Evolutionary conservation across 2,888 invertebrate species (phyloP).

Genomic region (Anaspis maculata): DNA sequence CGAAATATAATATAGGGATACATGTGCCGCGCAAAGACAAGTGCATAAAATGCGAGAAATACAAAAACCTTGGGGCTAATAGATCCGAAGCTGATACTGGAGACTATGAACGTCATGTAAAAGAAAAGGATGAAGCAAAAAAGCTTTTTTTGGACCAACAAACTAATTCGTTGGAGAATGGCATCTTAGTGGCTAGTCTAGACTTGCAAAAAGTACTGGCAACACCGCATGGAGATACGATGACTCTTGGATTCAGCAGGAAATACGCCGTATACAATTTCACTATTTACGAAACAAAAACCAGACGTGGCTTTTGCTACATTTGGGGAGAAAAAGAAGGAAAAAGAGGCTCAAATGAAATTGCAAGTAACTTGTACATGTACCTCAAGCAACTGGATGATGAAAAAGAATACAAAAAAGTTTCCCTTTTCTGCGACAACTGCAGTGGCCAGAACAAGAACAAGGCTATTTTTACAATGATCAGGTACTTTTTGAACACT

Average conservation of each 20-base stretch:
- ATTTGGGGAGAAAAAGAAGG: slow-evolving; percentile 21
- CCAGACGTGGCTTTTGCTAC: slow-evolving; percentile 21
- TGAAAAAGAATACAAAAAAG: slow-evolving; percentile 1
- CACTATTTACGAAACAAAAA: slow-evolving; percentile 22
- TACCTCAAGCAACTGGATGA: slow-evolving; percentile 23
- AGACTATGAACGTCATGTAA: slow-evolving; percentile 5
- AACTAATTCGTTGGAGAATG: slow-evolving; percentile 3
- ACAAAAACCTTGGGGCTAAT: slow-evolving; percentile 6
- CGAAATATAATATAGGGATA: slow-evolving; percentile 13
- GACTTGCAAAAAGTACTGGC: slow-evolving; percentile 21
- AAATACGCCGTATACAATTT: too few species aligned
- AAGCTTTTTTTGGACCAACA: not conserved
- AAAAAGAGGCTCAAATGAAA: slow-evolving; percentile 17
- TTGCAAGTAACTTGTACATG: slow-evolving; percentile 15
- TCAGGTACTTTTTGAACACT: too few species aligned
- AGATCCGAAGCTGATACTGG: slow-evolving; percentile 1
- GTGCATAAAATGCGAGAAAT: slow-evolving; percentile 10
- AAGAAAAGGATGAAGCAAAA: not conserved
- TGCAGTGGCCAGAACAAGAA: slow-evolving; percentile 19
- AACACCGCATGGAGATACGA: slow-evolving; percentile 21
- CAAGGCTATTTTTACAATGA: slow-evolving; percentile 9
- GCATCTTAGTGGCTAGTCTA: slow-evolving; percentile 10
- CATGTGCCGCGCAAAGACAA: slow-evolving; percentile 16
- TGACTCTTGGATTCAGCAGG: slow-evolving; percentile 20
- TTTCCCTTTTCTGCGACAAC: slow-evolving; percentile 11